Evolutionary conservation across 2,888 invertebrate genomes (phyloP), one percentile per base, ranked within the genome.

Genomic region (Cryptus armator): DNA sequence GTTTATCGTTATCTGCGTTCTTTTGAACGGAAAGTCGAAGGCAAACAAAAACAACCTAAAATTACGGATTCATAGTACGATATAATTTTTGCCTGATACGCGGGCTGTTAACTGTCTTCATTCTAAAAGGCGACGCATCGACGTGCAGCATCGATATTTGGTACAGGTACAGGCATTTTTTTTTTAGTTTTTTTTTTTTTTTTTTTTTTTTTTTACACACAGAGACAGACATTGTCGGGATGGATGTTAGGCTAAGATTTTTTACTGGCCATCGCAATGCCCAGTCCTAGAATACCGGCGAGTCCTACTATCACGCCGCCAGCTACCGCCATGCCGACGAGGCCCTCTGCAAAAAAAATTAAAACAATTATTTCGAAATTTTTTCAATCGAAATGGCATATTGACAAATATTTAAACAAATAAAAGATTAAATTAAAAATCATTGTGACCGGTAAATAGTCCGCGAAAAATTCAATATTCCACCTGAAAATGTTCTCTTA

Each of bases 291-390:
- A 74, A 98, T 95, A 78, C 97, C 97, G 74, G 98, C 98, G 74
- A 97, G 93, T 10, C 97, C 98, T 59, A 99, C 94, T 81, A 97
- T 97, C n/a, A 97, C 97, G 87, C 98, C 98, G 87, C 98, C 97
- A 72, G 98, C 97, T 83, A 98, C 96, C 32, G 98, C 98, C 94
- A 98, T 97, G 67, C 98, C 99, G 88, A 97, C 95, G 78, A 98
- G 94, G 14, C 98, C 98, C 93, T 99, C 99, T 95, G 94, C 16
- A 95, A 94, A 89, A 87, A 88, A 89, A 87, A 77, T 51, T 32
- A 75, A 76, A 48, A 82, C 64, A 81, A 44, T 10, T 48, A 48
- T 48, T 79, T 84, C 77, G 80, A 48, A 86, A 74, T n/a, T 72
- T 78, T 32, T 44, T 56, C 5, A 66, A 24, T 3, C 24, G 2